These are phyloP conservation scores for Odontothrips loti DNA, from an alignment of 2,888 invertebrate species.

Conservation along the genomic window DNA sequence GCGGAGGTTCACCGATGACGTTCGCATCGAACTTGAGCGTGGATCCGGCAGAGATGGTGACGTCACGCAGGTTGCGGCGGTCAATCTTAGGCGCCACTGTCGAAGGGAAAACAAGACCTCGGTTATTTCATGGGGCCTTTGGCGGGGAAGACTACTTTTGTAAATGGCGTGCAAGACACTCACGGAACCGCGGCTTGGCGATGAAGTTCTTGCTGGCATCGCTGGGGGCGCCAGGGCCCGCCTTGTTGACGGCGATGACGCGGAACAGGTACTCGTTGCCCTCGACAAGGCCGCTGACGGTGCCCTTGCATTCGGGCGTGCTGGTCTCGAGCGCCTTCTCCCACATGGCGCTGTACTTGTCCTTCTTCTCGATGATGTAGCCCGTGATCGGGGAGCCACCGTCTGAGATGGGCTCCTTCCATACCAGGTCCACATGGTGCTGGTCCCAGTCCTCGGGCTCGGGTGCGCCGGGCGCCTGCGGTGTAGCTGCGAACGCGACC, in stretches of 20 bases:
- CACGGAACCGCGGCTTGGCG: conserved; percentile 77
- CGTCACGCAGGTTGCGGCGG: conserved; percentile 81
- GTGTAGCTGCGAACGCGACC: conserved; percentile 58
- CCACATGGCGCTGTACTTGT: conserved; percentile 89
- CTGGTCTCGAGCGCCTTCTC: conserved; percentile 84
- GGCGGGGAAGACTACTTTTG: background rate
- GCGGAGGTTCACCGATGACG: conserved; percentile 92
- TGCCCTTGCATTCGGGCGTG: conserved; percentile 66
- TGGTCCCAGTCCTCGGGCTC: conserved; percentile 90
- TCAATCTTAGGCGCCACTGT: conserved; percentile 93
- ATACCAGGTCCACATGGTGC: conserved; percentile 84
- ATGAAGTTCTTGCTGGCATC: conserved; percentile 79
- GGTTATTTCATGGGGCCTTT: background rate
- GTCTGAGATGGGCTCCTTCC: conserved; percentile 82
- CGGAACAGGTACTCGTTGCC: conserved; percentile 97
- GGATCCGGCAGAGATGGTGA: conserved; percentile 87
- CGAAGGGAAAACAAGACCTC: conserved; percentile 37
- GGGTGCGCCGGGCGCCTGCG: conserved; percentile 85
- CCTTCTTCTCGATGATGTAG: conserved; percentile 89
- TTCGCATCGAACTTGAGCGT: conserved; percentile 90
- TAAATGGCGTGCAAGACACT: conserved; percentile 43
- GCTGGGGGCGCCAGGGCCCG: conserved; percentile 89
- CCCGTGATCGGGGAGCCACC: conserved; percentile 93
- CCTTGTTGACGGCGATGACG: conserved; percentile 90
- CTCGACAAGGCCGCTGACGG: conserved; percentile 86